Base-by-base conservation (phyloP, 2,113 vertebrate species). In the Pachycephala philippinensis region DNA sequence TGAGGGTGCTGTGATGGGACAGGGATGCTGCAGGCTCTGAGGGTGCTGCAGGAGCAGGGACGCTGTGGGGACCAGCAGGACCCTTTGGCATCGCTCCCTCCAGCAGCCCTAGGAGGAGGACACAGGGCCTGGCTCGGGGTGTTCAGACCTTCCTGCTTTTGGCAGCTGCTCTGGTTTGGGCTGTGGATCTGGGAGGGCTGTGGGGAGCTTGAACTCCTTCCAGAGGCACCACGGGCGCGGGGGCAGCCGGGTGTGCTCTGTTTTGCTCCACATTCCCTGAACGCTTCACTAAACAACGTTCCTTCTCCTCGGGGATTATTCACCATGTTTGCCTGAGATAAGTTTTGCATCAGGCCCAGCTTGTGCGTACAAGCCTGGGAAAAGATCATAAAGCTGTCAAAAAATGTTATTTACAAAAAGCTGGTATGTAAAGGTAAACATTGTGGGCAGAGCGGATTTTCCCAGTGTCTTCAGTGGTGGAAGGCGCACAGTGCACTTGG, bases 211-310 rank as follows among this genome's bases (percentile, higher is more conserved):
- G 69, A 57, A 14, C 52, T 59, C 6, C 0, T 52, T 68, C 24
- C 76, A 79, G 47, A 65, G 33, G 22, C 83, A 35, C 50, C 72
- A 11, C 1, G 10, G 66, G 37, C 1, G 6, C 0, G 14, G 64
- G 91, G 87, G 75, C 83, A 59, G 56, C 57, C 16, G 85, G 78
- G 74, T 39, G 70, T 69, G 91, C 89, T 95, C 78, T 85, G 82
- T 54, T 92, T 79, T 33, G 35, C 39, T 79, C 63, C 0, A 1
- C 77, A 13, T 94, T 94, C 90, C 37, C 83, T 1, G 8, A 56
- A 63, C n/a, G 2, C 87, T 81, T 89, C 42, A 4, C 44, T 52
- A 53, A 85, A 45, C 75, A 70, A 54, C 0, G 0, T 26, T 69
- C 0, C 1, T 69, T 90, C 56, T 88, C 35, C 40, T 77, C 15